These are phyloP conservation scores for Phocides pigmalion DNA, from an alignment of 1,140 invertebrate species.

Conservation along the genomic window DNA sequence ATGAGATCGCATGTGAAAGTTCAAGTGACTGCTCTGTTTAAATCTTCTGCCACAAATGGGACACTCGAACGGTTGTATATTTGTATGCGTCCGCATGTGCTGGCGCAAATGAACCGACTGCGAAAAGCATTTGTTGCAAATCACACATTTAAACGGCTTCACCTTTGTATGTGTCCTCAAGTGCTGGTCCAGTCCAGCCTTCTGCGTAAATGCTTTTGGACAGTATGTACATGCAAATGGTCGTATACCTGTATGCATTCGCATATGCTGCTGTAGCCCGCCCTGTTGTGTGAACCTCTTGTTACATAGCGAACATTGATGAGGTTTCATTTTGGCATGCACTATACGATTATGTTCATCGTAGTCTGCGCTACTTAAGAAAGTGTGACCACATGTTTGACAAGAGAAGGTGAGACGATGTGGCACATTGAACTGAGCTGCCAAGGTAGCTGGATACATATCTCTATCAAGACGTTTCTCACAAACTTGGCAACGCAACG, in stretches of 20 bases:
- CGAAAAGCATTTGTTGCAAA: constrained; percentile 88
- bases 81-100: constrained; percentile 83
- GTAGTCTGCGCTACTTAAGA: constrained; percentile 69
- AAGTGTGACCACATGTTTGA: constrained; percentile 73
- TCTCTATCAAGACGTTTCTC: constrained; percentile 73
- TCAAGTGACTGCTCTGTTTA: constrained; percentile 80
- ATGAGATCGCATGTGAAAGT: constrained; percentile 78
- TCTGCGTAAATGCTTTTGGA: constrained; percentile 93
- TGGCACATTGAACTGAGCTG: constrained; percentile 35
- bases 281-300: constrained; percentile 80
- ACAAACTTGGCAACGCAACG: constrained; percentile 78
- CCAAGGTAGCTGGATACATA: constrained; percentile 36
- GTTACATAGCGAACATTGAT: constrained; percentile 72
- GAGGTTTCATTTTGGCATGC: constrained; percentile 80
- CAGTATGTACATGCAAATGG: constrained; percentile 95
- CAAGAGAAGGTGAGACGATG: constrained; percentile 56
- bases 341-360: constrained; percentile 81
- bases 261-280: constrained; percentile 82
- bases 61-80: constrained; percentile 91
- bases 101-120: constrained; percentile 79
- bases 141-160: constrained; percentile 87
- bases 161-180: constrained; percentile 87
- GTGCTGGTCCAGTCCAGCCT: constrained; percentile 85
- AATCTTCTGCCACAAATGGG: constrained; percentile 84
- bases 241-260: constrained; percentile 89